These are phyloP conservation scores for Setipinna tenuifilis DNA, from an alignment of 2,797 vertebrate species.

Conservation along the genomic window DNA sequence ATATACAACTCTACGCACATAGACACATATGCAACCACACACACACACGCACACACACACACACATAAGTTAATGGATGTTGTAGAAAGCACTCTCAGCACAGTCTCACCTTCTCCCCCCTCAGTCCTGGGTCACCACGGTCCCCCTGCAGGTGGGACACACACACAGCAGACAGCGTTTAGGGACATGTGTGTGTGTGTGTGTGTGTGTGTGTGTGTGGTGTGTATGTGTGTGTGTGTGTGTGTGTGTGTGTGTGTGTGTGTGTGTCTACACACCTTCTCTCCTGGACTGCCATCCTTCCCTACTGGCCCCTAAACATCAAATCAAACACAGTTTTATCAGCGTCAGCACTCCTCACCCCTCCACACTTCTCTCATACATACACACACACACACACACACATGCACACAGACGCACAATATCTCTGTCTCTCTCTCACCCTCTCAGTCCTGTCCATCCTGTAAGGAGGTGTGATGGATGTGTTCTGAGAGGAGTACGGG, in stretches of 20 bases:
- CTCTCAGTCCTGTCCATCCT: constrained; percentile 42
- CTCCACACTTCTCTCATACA: neutral
- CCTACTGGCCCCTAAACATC: constrained; percentile 66
- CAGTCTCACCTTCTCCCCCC: too few species aligned
- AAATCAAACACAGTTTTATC: constrained; percentile 12
- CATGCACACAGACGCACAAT: neutral
- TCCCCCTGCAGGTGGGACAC: too few species aligned
- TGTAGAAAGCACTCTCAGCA: too few species aligned
- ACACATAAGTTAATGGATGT: too few species aligned
- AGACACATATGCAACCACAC: too few species aligned
- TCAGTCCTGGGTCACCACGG: too few species aligned
- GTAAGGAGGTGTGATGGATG: constrained; percentile 74
- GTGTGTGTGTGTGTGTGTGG: neutral
- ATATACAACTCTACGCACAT: constrained; percentile 21
- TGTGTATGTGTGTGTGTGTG: too few species aligned
- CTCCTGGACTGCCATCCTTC: constrained; percentile 67
- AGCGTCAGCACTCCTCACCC: constrained; percentile 15
- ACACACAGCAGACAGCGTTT: too few species aligned
- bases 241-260: constrained; percentile 2
- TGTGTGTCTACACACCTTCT: constrained; percentile 66
- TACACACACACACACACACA: neutral
- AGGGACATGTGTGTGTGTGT: neutral
- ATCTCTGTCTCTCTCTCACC: neutral
- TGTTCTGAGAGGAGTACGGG: constrained; percentile 36
- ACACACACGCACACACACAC: too few species aligned